phyloP scores from a whole-genome alignment of 2,888 invertebrate genomes.

The Orthonychiurus folsomi region DNA sequence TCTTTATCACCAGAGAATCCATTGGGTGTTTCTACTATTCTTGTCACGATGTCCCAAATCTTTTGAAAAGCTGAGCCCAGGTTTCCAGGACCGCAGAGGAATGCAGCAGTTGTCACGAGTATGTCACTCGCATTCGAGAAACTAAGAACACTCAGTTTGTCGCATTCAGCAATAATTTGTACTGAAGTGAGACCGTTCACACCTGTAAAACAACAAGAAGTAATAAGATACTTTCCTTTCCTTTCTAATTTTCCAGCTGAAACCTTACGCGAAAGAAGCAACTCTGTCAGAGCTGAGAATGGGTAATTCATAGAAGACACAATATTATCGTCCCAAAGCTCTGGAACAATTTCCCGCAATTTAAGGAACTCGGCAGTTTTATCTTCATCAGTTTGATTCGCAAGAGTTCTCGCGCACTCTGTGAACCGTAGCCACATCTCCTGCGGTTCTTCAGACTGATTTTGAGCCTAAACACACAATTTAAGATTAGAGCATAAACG shows the following conservation, averaged over 20 bases:
- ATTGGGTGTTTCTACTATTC: constrained; percentile 18
- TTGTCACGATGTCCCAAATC: constrained; percentile 25
- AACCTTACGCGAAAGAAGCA: constrained; percentile 9
- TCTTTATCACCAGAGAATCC: constrained; percentile 12
- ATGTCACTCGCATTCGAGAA: constrained; percentile 21
- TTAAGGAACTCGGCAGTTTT: constrained; percentile 20
- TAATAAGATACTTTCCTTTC: no score
- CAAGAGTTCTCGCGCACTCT: not conserved
- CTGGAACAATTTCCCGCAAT: constrained; percentile 15
- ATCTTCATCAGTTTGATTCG: constrained; percentile 6
- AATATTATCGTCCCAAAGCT: constrained; percentile 18
- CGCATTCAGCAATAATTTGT: constrained; percentile 21
- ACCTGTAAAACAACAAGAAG: constrained; percentile 5
- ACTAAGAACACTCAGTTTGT: constrained; percentile 20
- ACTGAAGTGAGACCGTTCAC: not conserved
- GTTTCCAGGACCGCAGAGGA: constrained; percentile 2
- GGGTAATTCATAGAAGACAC: constrained; percentile 22
- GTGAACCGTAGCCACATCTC: constrained; percentile 8
- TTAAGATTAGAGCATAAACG: constrained; percentile 4
- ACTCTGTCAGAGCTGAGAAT: constrained; percentile 11
- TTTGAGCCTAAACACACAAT: not conserved
- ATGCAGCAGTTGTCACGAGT: constrained; percentile 18
- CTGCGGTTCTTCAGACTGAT: not conserved
- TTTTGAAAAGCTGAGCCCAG: constrained; percentile 11
- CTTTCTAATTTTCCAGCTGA: not conserved